Evolutionary conservation across 2,888 invertebrate species (phyloP).

Genomic region (Auanema freiburgensis): DNA sequence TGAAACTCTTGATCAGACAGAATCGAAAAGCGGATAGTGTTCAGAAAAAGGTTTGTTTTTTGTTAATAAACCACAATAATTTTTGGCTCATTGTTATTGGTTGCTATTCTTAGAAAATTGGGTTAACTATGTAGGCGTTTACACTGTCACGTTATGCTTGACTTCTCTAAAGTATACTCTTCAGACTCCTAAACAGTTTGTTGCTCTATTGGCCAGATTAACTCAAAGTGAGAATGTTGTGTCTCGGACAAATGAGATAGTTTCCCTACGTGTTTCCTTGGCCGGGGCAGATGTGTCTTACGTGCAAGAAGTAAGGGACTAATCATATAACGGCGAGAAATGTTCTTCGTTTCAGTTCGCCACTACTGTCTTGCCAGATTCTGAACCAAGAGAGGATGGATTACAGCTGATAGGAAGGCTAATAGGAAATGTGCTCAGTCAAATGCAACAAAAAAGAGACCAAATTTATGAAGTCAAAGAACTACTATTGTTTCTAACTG

Average conservation of each 20-base stretch:
- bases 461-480: background rate
- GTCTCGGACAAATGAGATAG: background rate
- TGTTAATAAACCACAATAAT: background rate
- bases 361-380: slow-evolving; percentile 8
- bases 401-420: slow-evolving; percentile 9
- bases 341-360: slow-evolving; percentile 13
- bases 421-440: slow-evolving; percentile 12
- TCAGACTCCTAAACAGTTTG: slow-evolving; percentile 17
- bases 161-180: background rate
- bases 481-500: slow-evolving; percentile 4
- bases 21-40: background rate
- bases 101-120: background rate
- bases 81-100: too few relatives aligned
- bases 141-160: background rate
- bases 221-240: background rate
- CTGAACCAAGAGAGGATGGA: slow-evolving; percentile 12
- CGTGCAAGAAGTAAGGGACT: slow-evolving; percentile 7
- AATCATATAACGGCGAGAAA: background rate
- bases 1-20: background rate
- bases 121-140: slow-evolving; percentile 1
- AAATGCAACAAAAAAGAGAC: background rate
- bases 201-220: slow-evolving; percentile 8
- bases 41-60: background rate
- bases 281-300: slow-evolving; percentile 5
- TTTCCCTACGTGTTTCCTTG: background rate